Evolutionary conservation across 2,888 invertebrate genomes (phyloP), one percentile per base, ranked within the genome.

Genomic region (Morpho helenor): DNA sequence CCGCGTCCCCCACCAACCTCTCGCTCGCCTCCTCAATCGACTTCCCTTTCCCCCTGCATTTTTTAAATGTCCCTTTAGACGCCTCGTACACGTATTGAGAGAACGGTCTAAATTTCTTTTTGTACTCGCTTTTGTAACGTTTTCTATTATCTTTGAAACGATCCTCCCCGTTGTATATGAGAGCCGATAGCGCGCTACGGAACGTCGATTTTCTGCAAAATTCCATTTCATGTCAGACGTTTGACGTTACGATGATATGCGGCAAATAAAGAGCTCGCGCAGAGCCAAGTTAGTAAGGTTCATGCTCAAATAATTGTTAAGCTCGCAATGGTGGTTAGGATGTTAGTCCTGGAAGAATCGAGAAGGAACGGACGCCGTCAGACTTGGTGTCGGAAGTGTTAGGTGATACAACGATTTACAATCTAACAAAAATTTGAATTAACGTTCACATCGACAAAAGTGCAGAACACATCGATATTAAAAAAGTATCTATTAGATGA

Each of bases 101-200:
- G 91, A 95, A 95, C 81, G 95, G 95, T 88, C 94, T 93, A 92
- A 94, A 95, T 91, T 95, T 94, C 92, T 95, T 94, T 92, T 94
- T 94, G 91, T 95, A 95, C 91, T 95, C 95, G 81, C 94, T 94
- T 91, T 94, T 93, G 90, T 93, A 93, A 88, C 92, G 93, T 87
- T 93, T 93, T 84, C 92, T 92, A 85, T 90, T 87, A 91, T 85
- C 92, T 92, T 87, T 92, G 92, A 85, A 91, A 91, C 84, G 92
- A 87, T 87, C 92, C 92, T 84, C 92, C 87, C 83, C 89, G 87
- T 87, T 89, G 87, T 88, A 88, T 87, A 90, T 91, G 87, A 91
- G 86, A 80, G 91, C 89, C 82, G 89, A 88, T 86, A 91, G 87
- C 85, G 91, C 91, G 85, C 85, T 91, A 90, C 91, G 91, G 87